Base-by-base conservation (phyloP, 2,888 invertebrate genomes). In the Eumerus sabulonum region DNA sequence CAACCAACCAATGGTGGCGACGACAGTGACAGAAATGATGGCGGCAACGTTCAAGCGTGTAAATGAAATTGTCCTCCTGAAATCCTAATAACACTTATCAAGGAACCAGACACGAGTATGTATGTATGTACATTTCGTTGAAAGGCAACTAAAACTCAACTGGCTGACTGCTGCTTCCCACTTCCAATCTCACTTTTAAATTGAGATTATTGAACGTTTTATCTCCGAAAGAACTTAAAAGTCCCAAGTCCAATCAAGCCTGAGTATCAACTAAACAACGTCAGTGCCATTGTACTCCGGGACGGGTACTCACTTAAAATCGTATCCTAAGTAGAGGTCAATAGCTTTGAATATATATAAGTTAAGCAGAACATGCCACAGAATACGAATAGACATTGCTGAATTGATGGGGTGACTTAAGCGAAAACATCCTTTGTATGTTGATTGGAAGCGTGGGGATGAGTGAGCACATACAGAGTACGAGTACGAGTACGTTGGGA, bases 81-180 rank as follows among this genome's bases (percentile, higher is more conserved):
- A 74, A 79, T 68, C 68, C 68, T 57, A 77, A 77, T 68, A 73
- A 67, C 72, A 73, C 73, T 74, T 74, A 79, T 79, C 74, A 74
- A 70, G 54, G 56, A 53, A 64, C 45, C 2, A 27, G 62, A 51
- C 11, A 40, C 27, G 45, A 40, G n/a, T n/a, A n/a, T n/a, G n/a
- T n/a, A n/a, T n/a, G n/a, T n/a, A n/a, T n/a, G n/a, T 57, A 62
- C 36, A 48, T 57, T 59, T 73, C 47, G 42, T 19, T 48, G 50
- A 62, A 42, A 42, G 13, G 57, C 48, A 12, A n/a, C n/a, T n/a
- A n/a, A n/a, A 50, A 66, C 38, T 51, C 27, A 64, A 73, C 57
- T 59, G 59, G 54, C 64, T 59, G 63, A 48, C 53, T 44, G 40
- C n/a, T 54, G 44, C 44, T 44, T 7, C 42, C 17, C 18, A n/a